Base-by-base conservation (phyloP, 2,797 vertebrate species). In the Lophotriccus pileatus region DNA sequence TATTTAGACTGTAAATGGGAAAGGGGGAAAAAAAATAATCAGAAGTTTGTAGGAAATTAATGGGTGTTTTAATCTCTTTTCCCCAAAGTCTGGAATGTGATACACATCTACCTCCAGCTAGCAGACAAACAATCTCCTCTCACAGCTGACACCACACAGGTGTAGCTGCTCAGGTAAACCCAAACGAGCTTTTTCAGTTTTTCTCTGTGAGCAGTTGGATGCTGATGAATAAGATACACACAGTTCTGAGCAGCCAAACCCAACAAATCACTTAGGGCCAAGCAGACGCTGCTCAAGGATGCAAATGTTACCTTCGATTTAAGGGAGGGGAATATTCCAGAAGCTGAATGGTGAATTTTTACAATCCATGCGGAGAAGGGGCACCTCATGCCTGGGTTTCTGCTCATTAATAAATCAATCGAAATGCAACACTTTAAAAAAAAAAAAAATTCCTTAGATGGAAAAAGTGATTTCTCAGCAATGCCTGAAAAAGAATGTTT, bases 381-480 rank as follows among this genome's bases (percentile, higher is more conserved):
- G 90, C 58, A 90, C 66, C 95, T 81, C 92, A 74, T 69, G 28
- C 63, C 87, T 52, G 37, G 37, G 68, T 50, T 85, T 67, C 32
- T 47, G 30, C 81, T 92, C 75, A 91, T 90, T 94, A 95, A 90
- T 96, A 93, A 95, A 89, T 90, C 90, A 92, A 78, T 78, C 37
- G 10, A 90, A 93, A 91, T 1, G 63, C 78, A 97, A 92, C 90
- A 84, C 67, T 96, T 89, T 2, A 49, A 88, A 85, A 75, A 74
- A 88, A 85, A 75, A 74, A 60, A 55, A 90, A 52, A 83, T 60
- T 95, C 94, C 94, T 90, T 90, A 95, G 93, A 94, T 92, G 91
- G 93, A 85, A 94, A 96, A 96, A 94, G 86, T 93, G 94, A 93
- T 93, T 96, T 95, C 95, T 95, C 95, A 92, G 94, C 96, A 95